Base-by-base conservation (phyloP, 2,888 invertebrate genomes). In the Hofmannophila pseudospretella region DNA sequence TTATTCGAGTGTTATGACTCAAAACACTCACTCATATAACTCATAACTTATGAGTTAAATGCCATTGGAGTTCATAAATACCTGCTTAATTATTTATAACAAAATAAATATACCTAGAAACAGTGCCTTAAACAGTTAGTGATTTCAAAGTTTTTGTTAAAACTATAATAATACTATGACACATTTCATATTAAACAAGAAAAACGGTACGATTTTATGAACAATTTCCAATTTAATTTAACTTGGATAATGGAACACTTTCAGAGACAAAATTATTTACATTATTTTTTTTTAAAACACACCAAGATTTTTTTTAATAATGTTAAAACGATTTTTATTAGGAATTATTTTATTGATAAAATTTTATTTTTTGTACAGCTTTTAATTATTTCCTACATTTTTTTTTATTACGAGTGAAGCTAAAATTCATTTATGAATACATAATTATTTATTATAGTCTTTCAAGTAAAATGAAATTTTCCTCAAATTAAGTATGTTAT, bases 141-240 rank as follows among this genome's bases (percentile, higher is more conserved):
- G 20, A 28, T 27, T 20, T 7, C 5, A 20, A 34, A 45, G 41
- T 45, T 49, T 49, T 42, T 38, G 42, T 55, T n/a, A n/a, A n/a
- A n/a, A n/a, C n/a, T n/a, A n/a, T n/a, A n/a, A 53, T 59, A 70
- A 73, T 72, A 70, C 74, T 74, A 75, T 72, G 68, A 72, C 71
- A 66, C 67, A 47, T 59, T 53, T 49, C 53, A 43, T 42, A 45
- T 48, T 16, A 16, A 16, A 16, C 16, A 54, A 47, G 45, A 44
- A 47, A 53, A 46, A 44, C 8, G 7, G 23, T 3, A 5, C n/a
- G 8, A n/a, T 23, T 8, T 23, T 8, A 7, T 20, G 4, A 23
- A 23, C 7, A 23, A 23, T 23, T 23, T 2, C 2, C 4, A 7
- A 23, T 23, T 8, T 8, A 2, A 23, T 5, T 23, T 5, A 23